Evolutionary conservation across 2,888 invertebrate genomes (phyloP), one percentile per base, ranked within the genome.

Genomic region (Bombylius discolor): DNA sequence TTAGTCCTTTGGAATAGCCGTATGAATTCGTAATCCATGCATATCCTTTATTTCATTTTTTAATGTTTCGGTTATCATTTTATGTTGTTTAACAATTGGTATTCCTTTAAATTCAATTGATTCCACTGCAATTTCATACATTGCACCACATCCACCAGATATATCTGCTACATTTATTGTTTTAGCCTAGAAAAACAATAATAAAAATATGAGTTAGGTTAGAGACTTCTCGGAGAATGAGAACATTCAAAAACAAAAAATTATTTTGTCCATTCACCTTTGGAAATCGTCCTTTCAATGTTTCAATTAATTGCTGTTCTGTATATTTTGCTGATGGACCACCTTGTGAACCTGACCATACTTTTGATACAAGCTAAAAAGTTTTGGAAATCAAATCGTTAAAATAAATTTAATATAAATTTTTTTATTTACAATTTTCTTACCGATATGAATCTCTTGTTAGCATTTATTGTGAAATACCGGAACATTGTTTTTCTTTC

Each of bases 1-100:
- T 23, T 23, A 23, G 23, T 23, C 9, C 8, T 47, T 13, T 13
- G 82, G 75, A 32, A 78, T 73, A 57, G 79, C 77, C 0, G 90
- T 90, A 62, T 83, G 80, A 64, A 91, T 87, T 60, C 88, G 78
- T 53, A 91, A 76, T 9, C 90, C 91, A 69, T 91, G 91, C 84
- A 90, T 89, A 65, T 82, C 80, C 64, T 85, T 85, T 60, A 91
- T 89, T 74, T 90, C 85, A 62, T 80, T 79, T 67, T 85, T 84
- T 47, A 91, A 76, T 6, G 81, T 79, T 61, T 85, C 81, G 47
- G 85, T 88, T 7, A 89, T 83, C 39, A 85, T 69, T 61, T 82
- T 77, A 68, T 89, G 88, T 66, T 88, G 89, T 66, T 87, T 87
- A 2, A 87, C 81, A 56, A 80, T 79, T 33, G 80, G 79, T 44